Conservation (phyloP, 2,888 invertebrate genomes). For the Stenotaenia linearis region DNA sequence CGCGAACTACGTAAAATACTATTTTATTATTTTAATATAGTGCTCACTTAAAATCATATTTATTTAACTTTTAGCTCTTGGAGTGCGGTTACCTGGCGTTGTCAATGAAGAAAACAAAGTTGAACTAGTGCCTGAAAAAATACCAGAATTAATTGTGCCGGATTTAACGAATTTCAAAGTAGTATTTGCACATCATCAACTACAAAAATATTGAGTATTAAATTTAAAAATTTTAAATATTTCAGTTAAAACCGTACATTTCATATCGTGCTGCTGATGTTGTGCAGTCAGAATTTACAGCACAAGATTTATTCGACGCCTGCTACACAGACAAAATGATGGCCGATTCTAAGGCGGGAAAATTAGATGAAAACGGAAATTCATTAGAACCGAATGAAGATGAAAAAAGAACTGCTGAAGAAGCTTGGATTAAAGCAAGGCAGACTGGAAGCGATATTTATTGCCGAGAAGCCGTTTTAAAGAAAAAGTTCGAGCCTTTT, state of each 20-base stretch:
- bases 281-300: conserved; percentile 71
- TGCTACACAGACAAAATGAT: conserved; percentile 73
- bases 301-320: conserved; percentile 73
- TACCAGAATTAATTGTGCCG: conserved; percentile 24
- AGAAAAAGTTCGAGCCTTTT: not conserved
- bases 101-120: not conserved
- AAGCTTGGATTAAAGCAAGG: conserved; percentile 63
- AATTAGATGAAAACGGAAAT: conserved; percentile 63
- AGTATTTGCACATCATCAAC: too few relatives aligned
- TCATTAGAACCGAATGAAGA: conserved; percentile 65
- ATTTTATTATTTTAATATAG: not conserved
- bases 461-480: conserved; percentile 46
- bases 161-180: too few relatives aligned
- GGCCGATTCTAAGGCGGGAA: conserved; percentile 64
- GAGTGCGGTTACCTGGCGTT: not conserved
- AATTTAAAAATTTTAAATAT: conserved; percentile 38
- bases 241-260: conserved; percentile 83
- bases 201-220: not conserved
- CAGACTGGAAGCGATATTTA: conserved; percentile 80
- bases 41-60: not conserved
- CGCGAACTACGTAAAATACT: not conserved
- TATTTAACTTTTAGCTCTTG: not conserved
- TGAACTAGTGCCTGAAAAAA: not conserved
- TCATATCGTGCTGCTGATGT: conserved; percentile 75
- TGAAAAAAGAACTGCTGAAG: conserved; percentile 64